A percentile compares a stretch with the other conserved stretches of the same genome.
phyloP scores from a whole-genome alignment of 2,113 vertebrate species.

The Phylloscopus whistleri region DNA sequence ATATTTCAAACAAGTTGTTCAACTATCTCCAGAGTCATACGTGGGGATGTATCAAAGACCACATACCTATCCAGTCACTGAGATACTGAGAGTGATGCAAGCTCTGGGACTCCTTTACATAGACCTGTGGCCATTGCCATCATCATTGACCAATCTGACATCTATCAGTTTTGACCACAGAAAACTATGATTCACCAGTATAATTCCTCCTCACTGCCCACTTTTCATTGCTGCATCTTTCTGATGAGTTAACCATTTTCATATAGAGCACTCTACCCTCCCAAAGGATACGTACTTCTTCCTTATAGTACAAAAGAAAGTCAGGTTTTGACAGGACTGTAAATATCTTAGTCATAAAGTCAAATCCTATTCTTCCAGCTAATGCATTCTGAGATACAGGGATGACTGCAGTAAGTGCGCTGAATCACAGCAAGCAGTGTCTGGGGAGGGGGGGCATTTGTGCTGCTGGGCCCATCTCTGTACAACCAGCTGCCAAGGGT shows the following conservation, averaged over 20 bases:
- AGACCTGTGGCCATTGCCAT: conserved; percentile 11
- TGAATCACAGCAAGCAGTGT: neutral
- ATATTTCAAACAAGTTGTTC: conserved; percentile 41
- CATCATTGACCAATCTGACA: conserved; percentile 46
- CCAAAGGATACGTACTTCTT: conserved; percentile 20
- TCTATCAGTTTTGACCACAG: conserved; percentile 29
- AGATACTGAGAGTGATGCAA: conserved; percentile 35
- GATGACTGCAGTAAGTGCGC: neutral
- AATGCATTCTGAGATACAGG: neutral
- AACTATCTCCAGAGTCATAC: neutral
- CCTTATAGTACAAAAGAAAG: conserved; percentile 1
- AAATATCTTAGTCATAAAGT: conserved; percentile 54
- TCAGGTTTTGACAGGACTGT: conserved; percentile 27
- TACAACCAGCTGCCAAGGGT: neutral
- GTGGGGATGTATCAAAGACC: neutral
- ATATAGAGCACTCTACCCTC: neutral
- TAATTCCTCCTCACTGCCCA: conserved; percentile 11
- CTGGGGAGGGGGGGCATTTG: neutral
- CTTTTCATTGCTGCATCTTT: conserved; percentile 28
- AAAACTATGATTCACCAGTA: neutral
- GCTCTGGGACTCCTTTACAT: conserved; percentile 7
- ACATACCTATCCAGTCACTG: conserved; percentile 18
- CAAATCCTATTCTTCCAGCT: conserved; percentile 31
- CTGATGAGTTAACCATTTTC: conserved; percentile 36
- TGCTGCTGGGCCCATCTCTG: neutral